These are phyloP conservation scores for Scaptomyza parva DNA, from an alignment of 2,888 invertebrate genomes.

Conservation along the genomic window DNA sequence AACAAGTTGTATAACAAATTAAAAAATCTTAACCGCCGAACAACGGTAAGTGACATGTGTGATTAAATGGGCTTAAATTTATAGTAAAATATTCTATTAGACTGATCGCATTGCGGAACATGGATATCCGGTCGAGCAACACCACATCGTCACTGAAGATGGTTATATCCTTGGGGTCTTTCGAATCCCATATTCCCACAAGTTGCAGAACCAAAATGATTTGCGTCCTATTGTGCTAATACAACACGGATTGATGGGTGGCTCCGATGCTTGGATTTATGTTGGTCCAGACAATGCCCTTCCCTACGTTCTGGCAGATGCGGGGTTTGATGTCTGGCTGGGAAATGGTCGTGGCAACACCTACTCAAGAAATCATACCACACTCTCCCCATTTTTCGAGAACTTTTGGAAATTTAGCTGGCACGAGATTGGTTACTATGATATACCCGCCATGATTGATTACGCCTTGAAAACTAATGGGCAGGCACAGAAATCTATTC, in stretches of 20 bases:
- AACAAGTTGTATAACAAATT: constrained; percentile 39
- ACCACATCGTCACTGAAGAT: constrained; percentile 82
- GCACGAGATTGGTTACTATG: constrained; percentile 93
- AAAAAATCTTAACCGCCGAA: constrained; percentile 25
- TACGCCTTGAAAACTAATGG: constrained; percentile 67
- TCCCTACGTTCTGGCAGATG: constrained; percentile 76
- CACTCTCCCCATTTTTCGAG: constrained; percentile 22
- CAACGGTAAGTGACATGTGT: constrained; percentile 46
- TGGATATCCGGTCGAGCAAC: constrained; percentile 89
- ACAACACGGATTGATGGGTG: constrained; percentile 85
- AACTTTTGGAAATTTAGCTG: constrained; percentile 87
- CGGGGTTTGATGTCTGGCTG: constrained; percentile 83
- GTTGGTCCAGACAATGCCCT: constrained; percentile 71
- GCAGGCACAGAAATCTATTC: constrained; percentile 62
- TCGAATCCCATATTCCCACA: constrained; percentile 76
- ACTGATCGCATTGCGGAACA: constrained; percentile 79
- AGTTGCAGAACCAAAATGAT: constrained; percentile 56
- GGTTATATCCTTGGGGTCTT: constrained; percentile 75
- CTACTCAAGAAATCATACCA: constrained; percentile 59
- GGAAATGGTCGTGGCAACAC: constrained; percentile 80
- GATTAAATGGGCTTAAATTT: background rate
- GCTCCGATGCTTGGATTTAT: constrained; percentile 75
- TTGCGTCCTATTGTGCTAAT: constrained; percentile 81
- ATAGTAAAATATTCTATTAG: constrained; percentile 15
- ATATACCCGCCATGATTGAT: constrained; percentile 69